Conservation (phyloP, 2,113 vertebrate species). For the Nothocercus julius region DNA sequence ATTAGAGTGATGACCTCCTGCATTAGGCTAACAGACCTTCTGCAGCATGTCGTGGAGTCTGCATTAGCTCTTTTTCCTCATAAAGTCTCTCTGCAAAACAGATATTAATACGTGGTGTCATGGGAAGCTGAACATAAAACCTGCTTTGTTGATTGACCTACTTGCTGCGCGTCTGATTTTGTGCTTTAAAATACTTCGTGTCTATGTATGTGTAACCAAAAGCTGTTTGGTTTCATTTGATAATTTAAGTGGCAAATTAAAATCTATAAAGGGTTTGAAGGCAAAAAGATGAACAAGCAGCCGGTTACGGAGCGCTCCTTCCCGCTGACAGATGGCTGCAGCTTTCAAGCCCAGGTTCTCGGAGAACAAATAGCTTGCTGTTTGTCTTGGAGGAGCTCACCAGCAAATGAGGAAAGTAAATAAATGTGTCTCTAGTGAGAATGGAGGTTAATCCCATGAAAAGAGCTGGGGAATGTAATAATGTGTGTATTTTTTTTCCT, state of each 20-base stretch:
- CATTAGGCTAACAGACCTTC: not conserved
- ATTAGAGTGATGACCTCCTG: not conserved
- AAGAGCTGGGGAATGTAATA: not conserved
- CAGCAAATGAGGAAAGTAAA: not conserved
- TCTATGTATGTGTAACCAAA: fast-evolving
- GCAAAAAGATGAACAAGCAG: not conserved
- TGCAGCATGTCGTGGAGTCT: fast-evolving
- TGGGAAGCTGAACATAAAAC: fast-evolving
- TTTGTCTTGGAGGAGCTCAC: conserved; percentile 2
- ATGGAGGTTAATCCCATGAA: not conserved
- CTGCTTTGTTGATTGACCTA: not conserved
- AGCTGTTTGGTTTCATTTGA: not conserved
- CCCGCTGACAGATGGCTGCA: conserved; percentile 47
- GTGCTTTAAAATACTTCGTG: not conserved
- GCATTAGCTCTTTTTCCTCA: fast-evolving
- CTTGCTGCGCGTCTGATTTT: not conserved
- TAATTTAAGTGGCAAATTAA: not conserved
- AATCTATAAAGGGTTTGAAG: not conserved
- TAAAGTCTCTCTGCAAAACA: not conserved
- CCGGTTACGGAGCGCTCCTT: not conserved
- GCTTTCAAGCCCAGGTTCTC: not conserved
- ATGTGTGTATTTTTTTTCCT: not conserved
- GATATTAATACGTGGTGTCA: too few relatives aligned
- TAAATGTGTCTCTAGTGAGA: not conserved
- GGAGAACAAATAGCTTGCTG: conserved; percentile 30